These are phyloP conservation scores for Azorinus chamasolen DNA, from an alignment of 2,888 invertebrate genomes.

Conservation along the genomic window DNA sequence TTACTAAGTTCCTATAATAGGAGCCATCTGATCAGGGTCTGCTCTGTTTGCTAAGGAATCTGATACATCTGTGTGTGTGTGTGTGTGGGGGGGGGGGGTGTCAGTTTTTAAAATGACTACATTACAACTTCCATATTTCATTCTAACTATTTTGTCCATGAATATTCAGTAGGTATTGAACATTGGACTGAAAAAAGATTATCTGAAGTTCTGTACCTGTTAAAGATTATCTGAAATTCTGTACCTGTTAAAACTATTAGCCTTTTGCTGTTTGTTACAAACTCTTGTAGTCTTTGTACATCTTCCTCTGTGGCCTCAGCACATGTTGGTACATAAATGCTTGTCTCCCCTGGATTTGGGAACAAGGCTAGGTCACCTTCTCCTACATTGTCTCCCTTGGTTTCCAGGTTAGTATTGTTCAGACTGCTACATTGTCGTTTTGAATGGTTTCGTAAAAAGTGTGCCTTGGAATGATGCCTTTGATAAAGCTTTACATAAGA, in stretches of 20 bases:
- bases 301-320: slow-evolving; percentile 88
- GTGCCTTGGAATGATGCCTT: no score
- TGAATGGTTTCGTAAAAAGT: background rate
- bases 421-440: slow-evolving; percentile 87
- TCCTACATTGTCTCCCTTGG: slow-evolving; percentile 91
- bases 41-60: no score
- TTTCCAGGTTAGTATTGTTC: slow-evolving; percentile 92
- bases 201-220: background rate
- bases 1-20: no score
- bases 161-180: no score
- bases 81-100: no score
- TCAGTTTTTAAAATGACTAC: no score
- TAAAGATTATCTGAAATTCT: no score
- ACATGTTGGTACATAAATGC: slow-evolving; percentile 90
- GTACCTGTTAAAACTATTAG: slow-evolving; percentile 90
- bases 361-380: slow-evolving; percentile 27
- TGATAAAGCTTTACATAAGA: no score
- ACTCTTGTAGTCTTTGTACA: slow-evolving; percentile 88
- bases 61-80: no score
- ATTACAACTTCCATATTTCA: no score
- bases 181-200: no score
- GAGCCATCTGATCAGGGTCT: background rate
- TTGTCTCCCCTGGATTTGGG: slow-evolving; percentile 19
- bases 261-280: slow-evolving; percentile 87
- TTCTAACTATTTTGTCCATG: no score